These are phyloP conservation scores for Hypotaenidia okinawae DNA, from an alignment of 2,797 vertebrate genomes.

Conservation along the genomic window DNA sequence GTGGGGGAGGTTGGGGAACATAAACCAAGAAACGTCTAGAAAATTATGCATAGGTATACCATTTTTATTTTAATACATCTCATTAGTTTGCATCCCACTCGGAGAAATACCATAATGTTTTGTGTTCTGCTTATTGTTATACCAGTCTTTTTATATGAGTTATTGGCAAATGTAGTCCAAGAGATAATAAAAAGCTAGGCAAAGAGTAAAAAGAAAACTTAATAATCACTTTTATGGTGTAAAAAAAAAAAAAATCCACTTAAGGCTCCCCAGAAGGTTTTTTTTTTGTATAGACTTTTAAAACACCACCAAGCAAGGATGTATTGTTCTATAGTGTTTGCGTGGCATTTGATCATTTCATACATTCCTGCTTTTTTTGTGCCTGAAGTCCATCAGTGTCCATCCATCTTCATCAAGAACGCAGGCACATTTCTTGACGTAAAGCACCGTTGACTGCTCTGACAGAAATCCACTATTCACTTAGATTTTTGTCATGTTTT, in stretches of 20 bases:
- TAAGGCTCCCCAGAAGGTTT: conserved; percentile 83
- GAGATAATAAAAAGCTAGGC: conserved; percentile 79
- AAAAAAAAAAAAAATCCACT: conserved; percentile 76
- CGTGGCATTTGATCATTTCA: conserved; percentile 70
- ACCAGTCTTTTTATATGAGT: conserved; percentile 76
- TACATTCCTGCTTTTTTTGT: conserved; percentile 75
- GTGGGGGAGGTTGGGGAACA: conserved; percentile 54
- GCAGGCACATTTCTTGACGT: conserved; percentile 72
- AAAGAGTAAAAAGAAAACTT: conserved; percentile 81
- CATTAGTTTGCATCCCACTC: conserved; percentile 77
- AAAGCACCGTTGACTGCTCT: conserved; percentile 79
- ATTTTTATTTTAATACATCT: conserved; percentile 83
- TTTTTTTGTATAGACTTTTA: conserved; percentile 77
- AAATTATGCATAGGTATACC: conserved; percentile 79
- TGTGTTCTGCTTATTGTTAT: conserved; percentile 69
- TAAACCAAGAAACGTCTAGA: conserved; percentile 76
- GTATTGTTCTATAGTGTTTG: conserved; percentile 70
- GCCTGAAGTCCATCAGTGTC: conserved; percentile 67
- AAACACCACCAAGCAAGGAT: conserved; percentile 75
- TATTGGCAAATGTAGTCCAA: conserved; percentile 78
- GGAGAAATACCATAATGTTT: conserved; percentile 72
- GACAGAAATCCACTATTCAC: conserved; percentile 70
- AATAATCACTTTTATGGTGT: conserved; percentile 83
- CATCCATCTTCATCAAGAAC: conserved; percentile 70
- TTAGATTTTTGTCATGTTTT: conserved; percentile 62